phyloP scores from a whole-genome alignment of 2,113 vertebrate species.

The Athene noctua region DNA sequence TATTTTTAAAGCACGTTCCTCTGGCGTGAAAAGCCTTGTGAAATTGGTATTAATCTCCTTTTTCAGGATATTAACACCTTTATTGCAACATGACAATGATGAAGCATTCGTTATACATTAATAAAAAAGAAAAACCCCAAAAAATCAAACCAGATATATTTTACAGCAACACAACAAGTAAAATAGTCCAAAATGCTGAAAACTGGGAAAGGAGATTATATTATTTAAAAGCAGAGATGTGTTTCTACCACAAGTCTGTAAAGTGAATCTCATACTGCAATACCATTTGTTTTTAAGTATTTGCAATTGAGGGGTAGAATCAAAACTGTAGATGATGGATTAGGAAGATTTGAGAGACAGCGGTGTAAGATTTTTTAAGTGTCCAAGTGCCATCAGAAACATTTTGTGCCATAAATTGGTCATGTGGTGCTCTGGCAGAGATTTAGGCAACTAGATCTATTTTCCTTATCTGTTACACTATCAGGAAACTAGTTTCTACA shows the following conservation, averaged over 20 bases:
- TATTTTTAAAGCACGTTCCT: not conserved
- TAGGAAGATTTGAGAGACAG: not conserved
- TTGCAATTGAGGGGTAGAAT: not conserved
- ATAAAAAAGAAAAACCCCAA: not conserved
- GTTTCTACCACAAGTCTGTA: not conserved
- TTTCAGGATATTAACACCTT: not conserved
- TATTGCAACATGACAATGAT: not conserved
- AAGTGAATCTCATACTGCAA: not conserved
- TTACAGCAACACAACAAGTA: not conserved
- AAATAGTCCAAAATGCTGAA: not conserved
- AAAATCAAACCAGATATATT: accelerated
- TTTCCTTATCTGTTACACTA: not conserved
- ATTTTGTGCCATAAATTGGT: not conserved
- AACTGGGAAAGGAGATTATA: not conserved
- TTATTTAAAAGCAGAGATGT: not conserved
- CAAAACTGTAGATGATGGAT: not conserved
- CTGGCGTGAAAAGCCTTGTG: not conserved
- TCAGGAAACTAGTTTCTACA: not conserved
- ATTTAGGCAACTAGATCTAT: not conserved
- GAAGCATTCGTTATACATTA: not conserved
- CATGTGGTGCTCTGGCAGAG: not conserved
- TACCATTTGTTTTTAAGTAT: not conserved
- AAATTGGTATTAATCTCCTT: not conserved
- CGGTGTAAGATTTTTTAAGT: not conserved
- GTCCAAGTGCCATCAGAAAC: not conserved